Conservation (phyloP, 2,113 vertebrate genomes). For the Melanocharis versteri region DNA sequence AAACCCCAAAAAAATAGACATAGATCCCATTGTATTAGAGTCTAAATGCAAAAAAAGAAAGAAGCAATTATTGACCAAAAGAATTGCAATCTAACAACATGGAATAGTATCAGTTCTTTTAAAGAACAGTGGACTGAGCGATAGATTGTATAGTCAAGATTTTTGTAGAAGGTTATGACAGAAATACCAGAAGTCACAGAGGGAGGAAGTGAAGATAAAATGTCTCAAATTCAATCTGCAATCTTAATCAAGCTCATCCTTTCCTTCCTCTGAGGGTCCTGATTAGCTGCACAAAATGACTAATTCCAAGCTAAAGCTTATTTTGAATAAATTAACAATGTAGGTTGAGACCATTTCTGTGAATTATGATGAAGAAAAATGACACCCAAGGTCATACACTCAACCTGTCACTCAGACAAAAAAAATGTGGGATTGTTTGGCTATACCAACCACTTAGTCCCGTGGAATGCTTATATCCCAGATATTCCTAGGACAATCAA, state of each 20-base stretch:
- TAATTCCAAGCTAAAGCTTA: neutral
- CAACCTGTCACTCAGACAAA: neutral
- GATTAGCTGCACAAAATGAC: constrained; percentile 5
- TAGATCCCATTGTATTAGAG: neutral
- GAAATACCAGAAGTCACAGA: neutral
- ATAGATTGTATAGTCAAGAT: accelerated
- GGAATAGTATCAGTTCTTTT: neutral
- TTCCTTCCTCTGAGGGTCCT: constrained; percentile 13
- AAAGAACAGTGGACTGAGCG: neutral
- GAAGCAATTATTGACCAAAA: neutral
- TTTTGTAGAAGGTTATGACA: neutral
- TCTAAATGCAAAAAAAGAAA: neutral
- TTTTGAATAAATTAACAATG: neutral
- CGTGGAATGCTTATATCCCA: neutral
- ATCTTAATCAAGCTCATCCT: constrained; percentile 39
- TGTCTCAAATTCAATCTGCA: neutral
- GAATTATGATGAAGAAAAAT: neutral
- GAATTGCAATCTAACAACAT: neutral
- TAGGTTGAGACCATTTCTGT: neutral
- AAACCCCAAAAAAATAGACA: no score
- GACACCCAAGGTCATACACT: neutral
- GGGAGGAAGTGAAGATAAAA: constrained; percentile 27
- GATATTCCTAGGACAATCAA: neutral
- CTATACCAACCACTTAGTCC: neutral
- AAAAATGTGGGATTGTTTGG: neutral